Evolutionary conservation across 1,140 invertebrate species (phyloP), one percentile per base, ranked within the genome.

Genomic region (Eriosoma lanigerum): DNA sequence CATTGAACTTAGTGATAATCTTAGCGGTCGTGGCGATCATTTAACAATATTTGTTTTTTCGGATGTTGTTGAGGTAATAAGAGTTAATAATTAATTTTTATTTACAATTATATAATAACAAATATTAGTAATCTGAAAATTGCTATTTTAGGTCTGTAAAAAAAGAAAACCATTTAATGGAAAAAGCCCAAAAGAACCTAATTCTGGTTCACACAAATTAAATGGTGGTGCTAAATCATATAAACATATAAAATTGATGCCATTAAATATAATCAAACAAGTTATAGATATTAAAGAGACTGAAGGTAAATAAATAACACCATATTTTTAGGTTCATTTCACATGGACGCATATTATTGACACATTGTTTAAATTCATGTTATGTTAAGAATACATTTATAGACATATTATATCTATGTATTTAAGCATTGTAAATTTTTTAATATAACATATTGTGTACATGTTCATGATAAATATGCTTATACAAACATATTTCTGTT

Each of bases 41-140:
- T 88, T 98, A 19, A 91, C 96, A 52, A 86, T 99, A 46, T 97
- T 97, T 86, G 88, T 98, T 1, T 98, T 98, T 85, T 95, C 94
- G 38, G 96, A 98, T 87, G 93, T 93, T 82, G 89, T 98, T 83
- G 95, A 97, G 88, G 93, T 97, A 84, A 38, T 38, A 4, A 93
- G 92, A 60, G 19, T 66, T n/a, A 56, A 50, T 29, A 68, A n/a
- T n/a, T n/a, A n/a, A n/a, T n/a, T n/a, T n/a, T n/a, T n/a, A n/a
- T n/a, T n/a, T 26, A 58, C 5, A 73, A 13, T 21, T 10, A 38
- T 15, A 66, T 44, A 15, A 44, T 13, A 32, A 13, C 3, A 54
- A 78, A 54, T 15, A 6, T 46, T 21, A 1, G 8, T 19, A 54
- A 15, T 32, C 3, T 81, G 3, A 70, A 15, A 2, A 48, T 48